Percentiles rank a stretch among this genome's conserved stretches.
Conservation (phyloP, 2,888 invertebrate genomes). For the Melipona bicolor region DNA sequence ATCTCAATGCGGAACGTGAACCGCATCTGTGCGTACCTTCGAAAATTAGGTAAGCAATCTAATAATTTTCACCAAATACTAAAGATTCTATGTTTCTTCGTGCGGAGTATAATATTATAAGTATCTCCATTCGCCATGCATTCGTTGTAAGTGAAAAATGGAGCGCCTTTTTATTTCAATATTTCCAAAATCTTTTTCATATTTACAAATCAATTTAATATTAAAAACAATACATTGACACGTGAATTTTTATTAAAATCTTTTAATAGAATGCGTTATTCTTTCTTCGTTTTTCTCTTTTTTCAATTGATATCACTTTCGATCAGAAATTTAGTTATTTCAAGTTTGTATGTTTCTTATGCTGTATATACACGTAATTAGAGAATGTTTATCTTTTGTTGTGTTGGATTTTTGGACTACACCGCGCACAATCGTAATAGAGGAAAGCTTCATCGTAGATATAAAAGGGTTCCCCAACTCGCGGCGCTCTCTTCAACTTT, state of each 20-base stretch:
- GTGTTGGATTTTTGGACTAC: conserved; percentile 11
- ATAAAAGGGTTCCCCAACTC: conserved; percentile 58
- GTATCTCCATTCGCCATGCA: not conserved
- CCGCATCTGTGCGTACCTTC: conserved; percentile 24
- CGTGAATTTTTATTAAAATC: not conserved
- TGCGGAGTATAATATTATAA: not conserved
- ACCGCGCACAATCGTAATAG: conserved; percentile 49
- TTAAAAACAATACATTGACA: not conserved
- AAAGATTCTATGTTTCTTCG: not conserved
- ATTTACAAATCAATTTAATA: not conserved
- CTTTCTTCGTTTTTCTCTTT: not conserved
- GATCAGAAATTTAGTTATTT: not conserved
- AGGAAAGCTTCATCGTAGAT: conserved; percentile 66
- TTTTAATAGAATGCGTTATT: not conserved
- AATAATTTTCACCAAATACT: conserved; percentile 4
- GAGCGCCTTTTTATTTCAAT: not conserved
- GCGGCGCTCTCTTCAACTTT: conserved; percentile 54
- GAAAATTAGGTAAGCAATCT: conserved; percentile 32
- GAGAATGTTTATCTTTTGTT: conserved; percentile 34
- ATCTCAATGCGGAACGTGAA: conserved; percentile 41
- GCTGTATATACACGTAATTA: not conserved
- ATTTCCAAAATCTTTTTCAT: not conserved
- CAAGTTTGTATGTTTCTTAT: conserved; percentile 8
- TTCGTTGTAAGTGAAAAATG: not conserved
- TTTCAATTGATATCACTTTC: not conserved